Percentiles rank a stretch among this genome's conserved stretches.
These are phyloP conservation scores for Agriopis leucophaearia DNA, from an alignment of 2,888 invertebrate species.

Conservation along the genomic window DNA sequence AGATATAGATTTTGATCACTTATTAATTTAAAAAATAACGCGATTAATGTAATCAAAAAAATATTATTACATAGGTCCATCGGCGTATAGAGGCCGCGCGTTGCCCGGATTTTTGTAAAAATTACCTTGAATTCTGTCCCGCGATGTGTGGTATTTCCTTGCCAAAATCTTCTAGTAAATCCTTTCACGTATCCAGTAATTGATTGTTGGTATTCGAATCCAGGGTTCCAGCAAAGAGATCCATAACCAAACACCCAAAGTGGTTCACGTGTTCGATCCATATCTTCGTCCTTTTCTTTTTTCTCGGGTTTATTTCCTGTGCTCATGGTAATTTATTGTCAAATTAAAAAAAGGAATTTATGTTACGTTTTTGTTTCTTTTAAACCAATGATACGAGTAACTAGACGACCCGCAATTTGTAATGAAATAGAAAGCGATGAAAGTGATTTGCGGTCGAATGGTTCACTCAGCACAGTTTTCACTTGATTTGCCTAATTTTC, in stretches of 20 bases:
- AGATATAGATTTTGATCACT: no score
- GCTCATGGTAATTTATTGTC: slow-evolving; percentile 35
- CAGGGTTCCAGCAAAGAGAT: slow-evolving; percentile 97
- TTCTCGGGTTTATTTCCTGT: slow-evolving; percentile 25
- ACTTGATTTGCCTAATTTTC: slow-evolving; percentile 60
- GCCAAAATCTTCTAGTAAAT: slow-evolving; percentile 96
- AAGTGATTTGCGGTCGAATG: slow-evolving; percentile 54
- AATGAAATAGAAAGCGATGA: slow-evolving; percentile 60
- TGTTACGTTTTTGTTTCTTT: slow-evolving; percentile 21
- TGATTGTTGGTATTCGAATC: slow-evolving; percentile 93
- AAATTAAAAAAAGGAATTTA: neutral
- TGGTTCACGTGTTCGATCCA: slow-evolving; percentile 69
- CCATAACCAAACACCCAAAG: slow-evolving; percentile 98
- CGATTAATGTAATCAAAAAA: no score
- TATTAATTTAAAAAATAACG: no score
- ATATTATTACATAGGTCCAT: neutral
- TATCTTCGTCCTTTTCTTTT: slow-evolving; percentile 24
- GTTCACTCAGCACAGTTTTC: slow-evolving; percentile 37
- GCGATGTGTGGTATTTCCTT: slow-evolving; percentile 94
- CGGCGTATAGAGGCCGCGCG: neutral
- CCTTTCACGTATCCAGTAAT: slow-evolving; percentile 94
- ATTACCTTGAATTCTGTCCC: slow-evolving; percentile 91
- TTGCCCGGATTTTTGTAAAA: neutral
- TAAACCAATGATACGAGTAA: neutral
- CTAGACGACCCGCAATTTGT: slow-evolving; percentile 27